Evolutionary conservation across 2,113 vertebrate genomes (phyloP).

Genomic region (Chunga burmeisteri): DNA sequence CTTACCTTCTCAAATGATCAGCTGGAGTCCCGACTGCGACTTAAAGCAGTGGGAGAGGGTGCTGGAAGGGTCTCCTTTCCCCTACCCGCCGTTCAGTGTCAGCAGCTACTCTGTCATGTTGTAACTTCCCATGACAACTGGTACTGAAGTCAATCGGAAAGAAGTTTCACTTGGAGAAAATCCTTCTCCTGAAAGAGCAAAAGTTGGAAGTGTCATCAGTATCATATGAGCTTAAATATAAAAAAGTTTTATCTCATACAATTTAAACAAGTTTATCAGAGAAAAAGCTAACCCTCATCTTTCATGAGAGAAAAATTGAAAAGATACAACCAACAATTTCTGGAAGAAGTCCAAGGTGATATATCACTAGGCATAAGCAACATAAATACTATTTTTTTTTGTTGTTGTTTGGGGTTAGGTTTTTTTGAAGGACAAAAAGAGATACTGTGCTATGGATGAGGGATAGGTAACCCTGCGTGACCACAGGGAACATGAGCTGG

Average conservation of each 20-base stretch:
- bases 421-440: not conserved
- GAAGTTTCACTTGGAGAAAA: not conserved
- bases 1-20: constrained; percentile 42
- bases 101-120: constrained; percentile 44
- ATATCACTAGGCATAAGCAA: not conserved
- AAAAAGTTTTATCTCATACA: not conserved
- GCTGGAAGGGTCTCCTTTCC: not conserved
- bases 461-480: not conserved
- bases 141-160: not conserved
- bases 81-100: not conserved
- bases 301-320: not conserved
- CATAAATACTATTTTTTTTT: not conserved
- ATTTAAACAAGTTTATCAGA: not conserved
- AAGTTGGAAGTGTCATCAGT: not conserved
- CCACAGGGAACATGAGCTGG: not conserved
- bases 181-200: not conserved
- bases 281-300: not conserved
- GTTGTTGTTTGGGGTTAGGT: not conserved
- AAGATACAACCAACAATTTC: not conserved
- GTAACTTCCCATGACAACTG: not conserved
- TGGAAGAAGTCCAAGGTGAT: not conserved
- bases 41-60: not conserved
- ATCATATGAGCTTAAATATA: not conserved
- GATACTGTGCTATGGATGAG: rapidly evolving
- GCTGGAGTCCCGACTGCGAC: not conserved